phyloP scores from a whole-genome alignment of 1,140 invertebrate species.

The Bicyclus anynana region DNA sequence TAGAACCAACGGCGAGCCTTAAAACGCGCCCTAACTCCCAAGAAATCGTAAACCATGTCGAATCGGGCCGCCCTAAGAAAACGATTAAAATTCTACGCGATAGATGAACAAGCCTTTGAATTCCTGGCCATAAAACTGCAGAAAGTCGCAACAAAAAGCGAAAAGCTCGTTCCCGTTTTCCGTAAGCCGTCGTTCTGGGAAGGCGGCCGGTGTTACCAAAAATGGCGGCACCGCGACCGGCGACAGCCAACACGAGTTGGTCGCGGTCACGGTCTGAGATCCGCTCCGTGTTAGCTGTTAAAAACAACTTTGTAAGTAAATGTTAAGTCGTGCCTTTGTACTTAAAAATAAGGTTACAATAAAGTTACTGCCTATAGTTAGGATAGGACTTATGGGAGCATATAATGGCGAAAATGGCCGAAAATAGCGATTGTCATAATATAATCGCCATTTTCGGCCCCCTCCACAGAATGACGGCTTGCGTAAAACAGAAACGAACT shows the following conservation, averaged over 20 bases:
- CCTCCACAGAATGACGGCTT: constrained; percentile 28
- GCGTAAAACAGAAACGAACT: constrained; percentile 29
- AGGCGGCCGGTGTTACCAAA: constrained; percentile 18
- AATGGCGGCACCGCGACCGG: constrained; percentile 6
- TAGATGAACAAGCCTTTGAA: constrained; percentile 21
- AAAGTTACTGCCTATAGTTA: no score
- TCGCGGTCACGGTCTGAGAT: constrained; percentile 24
- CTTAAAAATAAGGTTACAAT: neutral
- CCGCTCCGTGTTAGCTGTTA: neutral
- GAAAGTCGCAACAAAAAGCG: constrained; percentile 23
- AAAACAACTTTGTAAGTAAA: neutral
- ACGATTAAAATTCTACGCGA: constrained; percentile 25
- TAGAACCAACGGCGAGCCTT: neutral
- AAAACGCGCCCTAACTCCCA: neutral
- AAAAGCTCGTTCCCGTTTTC: constrained; percentile 30
- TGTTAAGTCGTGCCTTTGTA: neutral
- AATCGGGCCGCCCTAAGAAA: constrained; percentile 21
- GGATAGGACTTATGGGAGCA: no score
- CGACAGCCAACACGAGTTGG: neutral
- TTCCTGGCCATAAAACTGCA: constrained; percentile 25
- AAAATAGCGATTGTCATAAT: no score
- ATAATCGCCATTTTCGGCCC: no score
- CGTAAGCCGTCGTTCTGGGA: constrained; percentile 28
- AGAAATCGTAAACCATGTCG: constrained; percentile 23
- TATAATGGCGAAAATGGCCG: no score